Conservation (phyloP, 1,140 invertebrate genomes). For the Aphelenchoides fujianensis region DNA sequence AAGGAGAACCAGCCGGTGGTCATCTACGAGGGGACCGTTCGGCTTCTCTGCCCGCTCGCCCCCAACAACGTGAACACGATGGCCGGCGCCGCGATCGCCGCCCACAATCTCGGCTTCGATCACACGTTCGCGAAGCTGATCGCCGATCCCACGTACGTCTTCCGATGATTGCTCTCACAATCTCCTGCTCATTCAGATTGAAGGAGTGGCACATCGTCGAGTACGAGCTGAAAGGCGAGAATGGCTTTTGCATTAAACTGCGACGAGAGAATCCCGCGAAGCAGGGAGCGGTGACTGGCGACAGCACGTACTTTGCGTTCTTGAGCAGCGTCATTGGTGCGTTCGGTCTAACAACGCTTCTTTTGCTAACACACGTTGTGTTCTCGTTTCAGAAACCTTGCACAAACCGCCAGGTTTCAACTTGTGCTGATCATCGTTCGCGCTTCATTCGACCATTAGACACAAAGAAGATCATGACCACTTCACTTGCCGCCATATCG, state of each 20-base stretch:
- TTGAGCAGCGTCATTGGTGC: slow-evolving; percentile 65
- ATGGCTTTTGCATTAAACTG: slow-evolving; percentile 66
- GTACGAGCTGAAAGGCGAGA: slow-evolving; percentile 67
- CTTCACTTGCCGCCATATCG: neutral
- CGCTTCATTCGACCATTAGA: neutral
- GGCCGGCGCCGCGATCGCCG: slow-evolving; percentile 68
- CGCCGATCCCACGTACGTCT: slow-evolving; percentile 67
- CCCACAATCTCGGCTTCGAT: slow-evolving; percentile 69
- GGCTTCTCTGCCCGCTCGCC: slow-evolving; percentile 67
- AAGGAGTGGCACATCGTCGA: slow-evolving; percentile 69
- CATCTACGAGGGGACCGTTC: slow-evolving; percentile 68
- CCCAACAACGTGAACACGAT: slow-evolving; percentile 70
- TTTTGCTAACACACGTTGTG: too few relatives aligned
- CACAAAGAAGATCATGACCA: neutral
- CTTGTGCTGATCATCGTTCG: slow-evolving; percentile 39
- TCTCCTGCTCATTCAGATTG: too few relatives aligned
- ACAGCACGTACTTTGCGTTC: slow-evolving; percentile 67
- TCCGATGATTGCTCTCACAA: too few relatives aligned
- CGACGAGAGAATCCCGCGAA: slow-evolving; percentile 68
- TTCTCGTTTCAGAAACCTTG: slow-evolving; percentile 45
- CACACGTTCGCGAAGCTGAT: slow-evolving; percentile 66
- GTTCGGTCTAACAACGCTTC: too few relatives aligned
- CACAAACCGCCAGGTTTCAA: slow-evolving; percentile 56
- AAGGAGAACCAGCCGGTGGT: slow-evolving; percentile 56
- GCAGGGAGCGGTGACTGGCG: slow-evolving; percentile 67